phyloP scores from a whole-genome alignment of 92 coral and sea anemone genomes.

The Pocillopora meandrina region DNA sequence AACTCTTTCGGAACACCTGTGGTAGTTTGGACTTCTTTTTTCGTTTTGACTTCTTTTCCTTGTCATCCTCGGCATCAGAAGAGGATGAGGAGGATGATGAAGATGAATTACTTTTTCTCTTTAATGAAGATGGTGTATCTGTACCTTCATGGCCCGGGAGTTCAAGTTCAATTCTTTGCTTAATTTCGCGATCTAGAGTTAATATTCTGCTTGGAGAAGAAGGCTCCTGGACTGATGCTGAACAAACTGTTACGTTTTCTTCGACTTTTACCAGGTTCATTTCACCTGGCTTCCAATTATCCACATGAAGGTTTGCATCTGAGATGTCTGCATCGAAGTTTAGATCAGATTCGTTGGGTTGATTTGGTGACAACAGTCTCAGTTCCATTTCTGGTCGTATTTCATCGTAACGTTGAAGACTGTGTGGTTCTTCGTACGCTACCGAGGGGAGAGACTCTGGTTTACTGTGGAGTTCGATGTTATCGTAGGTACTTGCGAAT shows the following conservation, averaged over 20 bases:
- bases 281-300: not conserved
- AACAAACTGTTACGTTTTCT: constrained; percentile 45
- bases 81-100: constrained; percentile 51
- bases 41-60: constrained; percentile 18
- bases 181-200: constrained; percentile 23
- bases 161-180: constrained; percentile 28
- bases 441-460: constrained; percentile 16
- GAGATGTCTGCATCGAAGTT: not conserved
- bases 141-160: constrained; percentile 17
- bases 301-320: not conserved
- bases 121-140: not conserved
- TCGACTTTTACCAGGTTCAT: constrained; percentile 37
- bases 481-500: not conserved
- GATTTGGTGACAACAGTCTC: constrained; percentile 14
- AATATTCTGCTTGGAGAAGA: constrained; percentile 14
- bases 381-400: constrained; percentile 40
- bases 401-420: constrained; percentile 45
- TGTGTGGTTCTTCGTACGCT: constrained; percentile 22
- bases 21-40: constrained; percentile 19
- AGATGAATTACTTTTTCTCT: constrained; percentile 19
- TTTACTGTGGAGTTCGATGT: constrained; percentile 21
- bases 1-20: constrained; percentile 25
- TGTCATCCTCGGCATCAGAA: constrained; percentile 28
- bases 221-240: constrained; percentile 23
- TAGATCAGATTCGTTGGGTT: not conserved